phyloP scores from a whole-genome alignment of 2,113 vertebrate species.

The Pycnonotus jocosus region DNA sequence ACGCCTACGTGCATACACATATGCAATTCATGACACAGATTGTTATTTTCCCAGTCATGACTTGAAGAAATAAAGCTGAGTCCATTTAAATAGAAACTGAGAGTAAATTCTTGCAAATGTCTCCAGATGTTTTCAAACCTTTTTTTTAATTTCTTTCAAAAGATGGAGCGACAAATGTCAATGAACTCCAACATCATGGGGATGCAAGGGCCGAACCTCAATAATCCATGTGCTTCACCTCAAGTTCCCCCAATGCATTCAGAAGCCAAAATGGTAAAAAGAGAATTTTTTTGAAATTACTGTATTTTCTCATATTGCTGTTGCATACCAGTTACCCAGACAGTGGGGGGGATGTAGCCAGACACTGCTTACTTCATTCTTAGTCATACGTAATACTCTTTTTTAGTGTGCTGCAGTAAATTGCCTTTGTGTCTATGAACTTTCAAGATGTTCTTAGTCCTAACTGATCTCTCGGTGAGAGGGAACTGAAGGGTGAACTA shows the following conservation, averaged over 20 bases:
- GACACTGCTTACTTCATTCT: conserved; percentile 52
- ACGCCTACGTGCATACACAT: neutral
- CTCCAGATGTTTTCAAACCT: neutral
- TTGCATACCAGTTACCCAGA: neutral
- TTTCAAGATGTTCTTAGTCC: neutral
- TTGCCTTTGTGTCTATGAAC: conserved; percentile 1
- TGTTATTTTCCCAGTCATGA: conserved; percentile 33
- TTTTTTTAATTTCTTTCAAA: conserved; percentile 21
- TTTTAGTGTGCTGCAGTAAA: conserved; percentile 39
- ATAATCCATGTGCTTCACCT: conserved; percentile 89
- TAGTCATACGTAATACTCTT: conserved; percentile 19
- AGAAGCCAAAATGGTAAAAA: conserved; percentile 96
- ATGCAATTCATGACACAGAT: neutral
- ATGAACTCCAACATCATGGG: conserved; percentile 98
- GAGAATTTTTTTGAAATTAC: neutral
- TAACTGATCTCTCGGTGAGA: neutral
- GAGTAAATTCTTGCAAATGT: neutral
- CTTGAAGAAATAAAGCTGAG: conserved; percentile 27
- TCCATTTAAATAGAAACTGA: neutral
- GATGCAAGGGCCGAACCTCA: conserved; percentile 93
- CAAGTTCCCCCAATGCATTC: conserved; percentile 97
- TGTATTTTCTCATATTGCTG: neutral
- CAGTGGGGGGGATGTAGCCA: neutral
- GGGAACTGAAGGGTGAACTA: neutral
- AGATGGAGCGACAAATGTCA: conserved; percentile 99